Base-by-base conservation (phyloP, 2,113 vertebrate species). In the Dipodomys stephensi region DNA sequence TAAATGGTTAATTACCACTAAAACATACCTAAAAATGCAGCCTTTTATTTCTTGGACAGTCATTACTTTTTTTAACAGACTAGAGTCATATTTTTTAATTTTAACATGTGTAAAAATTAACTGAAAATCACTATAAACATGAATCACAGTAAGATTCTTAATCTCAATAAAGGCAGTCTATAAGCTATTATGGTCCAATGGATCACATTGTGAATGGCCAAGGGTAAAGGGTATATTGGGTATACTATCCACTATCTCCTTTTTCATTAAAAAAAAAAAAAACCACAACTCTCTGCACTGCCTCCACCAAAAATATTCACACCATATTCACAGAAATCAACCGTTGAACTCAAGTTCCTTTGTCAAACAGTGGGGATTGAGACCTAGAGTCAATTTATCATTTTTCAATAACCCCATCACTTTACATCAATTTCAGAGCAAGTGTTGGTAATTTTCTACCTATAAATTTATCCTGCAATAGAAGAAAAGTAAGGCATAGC, bases 1-100 rank as follows among this genome's bases (percentile, higher is more conserved):
- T 93, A 57, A 86, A 4, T 44, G 1, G 15, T 83, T 92, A 46
- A 67, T 81, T 81, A 62, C 20, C 13, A 93, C 10, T 78, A 93
- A 92, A 93, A 88, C 62, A 3, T 60, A 44, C 30, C 15, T 74
- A 30, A 95, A 90, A 95, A 49, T 67, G 82, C 82, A 83, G 2
- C 16, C 80, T 32, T 60, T 78, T 68, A 91, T 78, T 39, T 46
- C 85, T 22, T 28, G 88, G 7, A 7, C 64, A 20, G 18, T 74
- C 16, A 20, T 60, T 11, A 28, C 13, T 92, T 20, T 78, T 15
- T 90, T 92, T 53, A 60, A 32, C 13, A 96, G 27, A 74, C 16
- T 20, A 78, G 23, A 93, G 57, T 18, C 23, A 28, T 32, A 15
- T 67, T 90, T 95, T 95, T 62, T 90, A 83, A 65, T 46, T 69